Evolutionary conservation across 2,888 invertebrate species (phyloP).

Genomic region (Tanypteryx hageni): DNA sequence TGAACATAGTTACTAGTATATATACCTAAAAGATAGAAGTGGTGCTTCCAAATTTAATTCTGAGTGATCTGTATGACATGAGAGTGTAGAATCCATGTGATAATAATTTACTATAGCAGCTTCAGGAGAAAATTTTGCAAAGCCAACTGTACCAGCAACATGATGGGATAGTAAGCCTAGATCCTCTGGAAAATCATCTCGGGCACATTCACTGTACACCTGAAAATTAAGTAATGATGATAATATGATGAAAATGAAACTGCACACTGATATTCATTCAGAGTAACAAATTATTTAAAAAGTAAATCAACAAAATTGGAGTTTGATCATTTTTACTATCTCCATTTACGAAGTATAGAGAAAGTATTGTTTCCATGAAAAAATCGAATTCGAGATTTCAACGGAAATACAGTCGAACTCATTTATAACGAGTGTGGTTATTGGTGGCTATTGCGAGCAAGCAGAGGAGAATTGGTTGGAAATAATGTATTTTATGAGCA

Average conservation of each 20-base stretch:
- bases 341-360: too few relatives aligned
- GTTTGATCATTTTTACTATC: too few relatives aligned
- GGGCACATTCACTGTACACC: slow-evolving; percentile 84
- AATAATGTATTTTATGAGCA: too few relatives aligned
- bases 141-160: slow-evolving; percentile 80
- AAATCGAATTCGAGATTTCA: too few relatives aligned
- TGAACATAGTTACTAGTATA: too few relatives aligned
- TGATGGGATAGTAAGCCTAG: slow-evolving; percentile 81
- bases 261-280: background rate
- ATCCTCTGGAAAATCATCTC: slow-evolving; percentile 85
- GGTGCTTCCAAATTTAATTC: slow-evolving; percentile 92
- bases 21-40: slow-evolving; percentile 90
- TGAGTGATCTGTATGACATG: slow-evolving; percentile 96
- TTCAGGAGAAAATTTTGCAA: slow-evolving; percentile 83
- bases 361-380: too few relatives aligned
- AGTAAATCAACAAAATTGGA: too few relatives aligned
- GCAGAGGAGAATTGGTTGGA: too few relatives aligned
- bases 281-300: background rate
- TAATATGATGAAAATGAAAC: slow-evolving; percentile 54
- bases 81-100: slow-evolving; percentile 92
- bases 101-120: slow-evolving; percentile 99
- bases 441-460: too few relatives aligned
- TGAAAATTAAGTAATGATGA: slow-evolving; percentile 71
- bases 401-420: too few relatives aligned
- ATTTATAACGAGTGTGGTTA: too few relatives aligned